Conservation (phyloP, 1,140 invertebrate genomes). For the Steinernema khuongi region DNA sequence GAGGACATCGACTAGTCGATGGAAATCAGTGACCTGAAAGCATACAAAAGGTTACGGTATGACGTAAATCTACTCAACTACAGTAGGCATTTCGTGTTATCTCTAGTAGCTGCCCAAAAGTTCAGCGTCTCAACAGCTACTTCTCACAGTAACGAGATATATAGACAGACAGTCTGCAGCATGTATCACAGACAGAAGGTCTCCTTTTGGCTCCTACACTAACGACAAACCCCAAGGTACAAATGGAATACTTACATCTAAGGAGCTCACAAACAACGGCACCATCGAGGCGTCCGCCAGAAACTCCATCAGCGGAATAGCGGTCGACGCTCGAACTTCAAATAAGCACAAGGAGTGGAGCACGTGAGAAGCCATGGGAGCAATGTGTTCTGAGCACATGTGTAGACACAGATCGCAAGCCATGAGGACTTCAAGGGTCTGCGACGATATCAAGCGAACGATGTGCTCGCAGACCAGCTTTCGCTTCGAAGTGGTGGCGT, state of each 20-base stretch:
- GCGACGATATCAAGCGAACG: not conserved
- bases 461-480: conserved; percentile 8
- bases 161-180: conserved; percentile 14
- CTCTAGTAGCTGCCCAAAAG: conserved; percentile 8
- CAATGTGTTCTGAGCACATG: not conserved
- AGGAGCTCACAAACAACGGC: not conserved
- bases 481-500: not conserved
- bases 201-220: not conserved
- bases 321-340: not conserved
- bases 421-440: not conserved
- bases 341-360: not conserved
- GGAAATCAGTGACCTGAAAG: conserved; percentile 15
- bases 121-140: not conserved
- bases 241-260: not conserved
- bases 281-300: not conserved
- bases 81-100: conserved; percentile 18
- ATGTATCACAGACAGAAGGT: not conserved
- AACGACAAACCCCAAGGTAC: not conserved
- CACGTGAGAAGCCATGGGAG: not conserved
- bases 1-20: conserved; percentile 17
- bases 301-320: not conserved
- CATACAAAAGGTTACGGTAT: conserved; percentile 26
- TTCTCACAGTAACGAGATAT: conserved; percentile 17
- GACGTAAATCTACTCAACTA: too few relatives aligned
- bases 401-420: not conserved